Percentiles rank a stretch among this genome's conserved stretches.
phyloP scores from a whole-genome alignment of 2,888 invertebrate species.

The Drosophila macrospina region DNA sequence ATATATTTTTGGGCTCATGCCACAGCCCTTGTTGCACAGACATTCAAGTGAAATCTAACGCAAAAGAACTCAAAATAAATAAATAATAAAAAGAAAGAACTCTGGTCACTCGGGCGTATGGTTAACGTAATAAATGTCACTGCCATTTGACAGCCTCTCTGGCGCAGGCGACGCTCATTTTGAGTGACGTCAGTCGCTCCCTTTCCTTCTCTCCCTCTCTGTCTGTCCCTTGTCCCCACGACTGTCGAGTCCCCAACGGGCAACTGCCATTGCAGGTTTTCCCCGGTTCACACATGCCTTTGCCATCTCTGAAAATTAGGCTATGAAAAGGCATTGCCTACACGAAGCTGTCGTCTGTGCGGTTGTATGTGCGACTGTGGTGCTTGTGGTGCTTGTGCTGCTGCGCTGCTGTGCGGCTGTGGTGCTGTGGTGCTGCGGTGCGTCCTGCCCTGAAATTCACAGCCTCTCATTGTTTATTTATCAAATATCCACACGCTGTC shows the following conservation, averaged over 20 bases:
- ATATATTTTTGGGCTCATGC: slow-evolving; percentile 13
- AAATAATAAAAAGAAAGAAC: too few species aligned
- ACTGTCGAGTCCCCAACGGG: slow-evolving; percentile 29
- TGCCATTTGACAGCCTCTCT: slow-evolving; percentile 34
- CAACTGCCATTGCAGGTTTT: slow-evolving; percentile 14
- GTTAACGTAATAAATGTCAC: slow-evolving; percentile 58
- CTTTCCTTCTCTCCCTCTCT: too few species aligned
- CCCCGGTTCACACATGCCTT: slow-evolving; percentile 33
- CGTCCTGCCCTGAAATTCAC: slow-evolving; percentile 36
- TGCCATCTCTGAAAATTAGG: slow-evolving; percentile 53
- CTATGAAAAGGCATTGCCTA: slow-evolving; percentile 32
- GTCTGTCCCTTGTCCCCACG: too few species aligned
- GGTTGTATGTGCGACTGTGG: too few species aligned
- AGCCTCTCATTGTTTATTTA: slow-evolving; percentile 73
- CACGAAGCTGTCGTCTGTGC: slow-evolving; percentile 33
- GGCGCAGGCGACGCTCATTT: slow-evolving; percentile 11
- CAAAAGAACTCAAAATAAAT: slow-evolving; percentile 2
- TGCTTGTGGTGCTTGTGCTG: too few species aligned
- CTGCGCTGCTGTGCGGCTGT: too few species aligned
- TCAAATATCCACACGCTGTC: slow-evolving; percentile 73
- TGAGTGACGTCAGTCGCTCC: slow-evolving; percentile 67
- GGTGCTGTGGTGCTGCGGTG: slow-evolving; percentile 26
- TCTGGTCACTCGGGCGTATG: slow-evolving; percentile 28
- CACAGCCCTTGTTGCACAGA: slow-evolving; percentile 34
- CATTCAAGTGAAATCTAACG: slow-evolving; percentile 22